phyloP scores from a whole-genome alignment of 1,140 invertebrate species.

The Acromyrmex heyeri region DNA sequence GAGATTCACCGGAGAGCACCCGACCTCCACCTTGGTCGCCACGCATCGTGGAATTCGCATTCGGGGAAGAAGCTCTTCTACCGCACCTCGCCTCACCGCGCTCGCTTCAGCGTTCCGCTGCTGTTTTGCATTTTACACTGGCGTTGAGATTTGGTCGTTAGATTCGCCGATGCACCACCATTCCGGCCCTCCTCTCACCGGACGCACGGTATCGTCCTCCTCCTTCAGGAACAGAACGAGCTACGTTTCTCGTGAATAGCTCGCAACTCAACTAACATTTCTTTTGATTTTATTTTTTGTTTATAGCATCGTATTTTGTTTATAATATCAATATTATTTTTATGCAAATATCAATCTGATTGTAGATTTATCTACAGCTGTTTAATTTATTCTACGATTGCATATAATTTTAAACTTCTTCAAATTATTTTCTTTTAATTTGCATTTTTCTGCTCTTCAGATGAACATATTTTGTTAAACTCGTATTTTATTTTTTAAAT shows the following conservation, averaged over 20 bases:
- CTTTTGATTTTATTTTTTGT: background rate
- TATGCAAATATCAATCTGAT: background rate
- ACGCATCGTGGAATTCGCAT: constrained; percentile 79
- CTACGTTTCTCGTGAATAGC: background rate
- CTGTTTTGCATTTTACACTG: constrained; percentile 79
- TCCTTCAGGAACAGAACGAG: background rate
- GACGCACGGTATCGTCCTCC: constrained; percentile 5
- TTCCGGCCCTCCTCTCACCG: constrained; percentile 30
- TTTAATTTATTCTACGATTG: background rate
- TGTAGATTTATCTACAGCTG: background rate
- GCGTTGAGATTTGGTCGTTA: constrained; percentile 78
- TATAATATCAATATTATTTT: too few relatives aligned
- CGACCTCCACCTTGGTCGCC: constrained; percentile 79
- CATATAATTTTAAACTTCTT: background rate
- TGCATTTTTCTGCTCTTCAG: background rate
- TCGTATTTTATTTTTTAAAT: background rate
- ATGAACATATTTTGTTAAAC: background rate
- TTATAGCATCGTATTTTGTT: background rate
- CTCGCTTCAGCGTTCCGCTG: constrained; percentile 40
- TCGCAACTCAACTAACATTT: background rate
- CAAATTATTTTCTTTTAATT: background rate
- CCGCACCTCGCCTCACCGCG: constrained; percentile 42
- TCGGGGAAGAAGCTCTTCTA: constrained; percentile 68
- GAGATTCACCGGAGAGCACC: constrained; percentile 62
- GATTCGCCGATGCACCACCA: constrained; percentile 68